A percentile compares a stretch with the other conserved stretches of the same genome.
Evolutionary conservation across 2,113 vertebrate genomes (phyloP).

Genomic region (Cheilinus undulatus): DNA sequence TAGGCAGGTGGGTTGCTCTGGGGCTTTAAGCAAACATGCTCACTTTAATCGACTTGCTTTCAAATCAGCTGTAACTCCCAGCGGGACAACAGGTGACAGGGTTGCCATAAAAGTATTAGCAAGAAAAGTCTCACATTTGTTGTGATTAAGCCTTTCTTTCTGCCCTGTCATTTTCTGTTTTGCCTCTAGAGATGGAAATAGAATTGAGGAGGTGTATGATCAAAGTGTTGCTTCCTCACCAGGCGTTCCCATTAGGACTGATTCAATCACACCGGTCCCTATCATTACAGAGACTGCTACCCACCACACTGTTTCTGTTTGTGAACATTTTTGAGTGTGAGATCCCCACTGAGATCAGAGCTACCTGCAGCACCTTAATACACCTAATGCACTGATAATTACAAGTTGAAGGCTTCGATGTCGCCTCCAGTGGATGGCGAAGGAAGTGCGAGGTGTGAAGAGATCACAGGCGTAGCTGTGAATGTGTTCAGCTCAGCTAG

Average conservation of each 20-base stretch:
- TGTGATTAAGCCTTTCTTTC: neutral
- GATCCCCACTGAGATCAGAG: conserved; percentile 67
- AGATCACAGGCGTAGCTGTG: conserved; percentile 28
- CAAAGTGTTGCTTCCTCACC: conserved; percentile 59
- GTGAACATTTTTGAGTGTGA: conserved; percentile 43
- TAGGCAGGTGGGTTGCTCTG: too few relatives aligned
- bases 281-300: conserved; percentile 56
- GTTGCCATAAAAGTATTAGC: conserved; percentile 18
- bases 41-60: conserved; percentile 21
- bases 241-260: conserved; percentile 63
- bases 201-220: conserved; percentile 57
- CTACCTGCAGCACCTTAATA: conserved; percentile 36
- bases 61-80: conserved; percentile 12
- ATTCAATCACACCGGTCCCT: conserved; percentile 71
- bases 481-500: conserved; percentile 30
- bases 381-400: conserved; percentile 63
- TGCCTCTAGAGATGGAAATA: conserved; percentile 21
- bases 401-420: conserved; percentile 32
- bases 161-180: conserved; percentile 14
- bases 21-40: conserved; percentile 1
- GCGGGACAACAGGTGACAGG: neutral
- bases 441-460: conserved; percentile 2
- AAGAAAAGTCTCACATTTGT: neutral
- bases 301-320: conserved; percentile 14
- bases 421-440: conserved; percentile 52